Conservation (phyloP, 1,140 invertebrate species). For the Camponotus pennsylvanicus region DNA sequence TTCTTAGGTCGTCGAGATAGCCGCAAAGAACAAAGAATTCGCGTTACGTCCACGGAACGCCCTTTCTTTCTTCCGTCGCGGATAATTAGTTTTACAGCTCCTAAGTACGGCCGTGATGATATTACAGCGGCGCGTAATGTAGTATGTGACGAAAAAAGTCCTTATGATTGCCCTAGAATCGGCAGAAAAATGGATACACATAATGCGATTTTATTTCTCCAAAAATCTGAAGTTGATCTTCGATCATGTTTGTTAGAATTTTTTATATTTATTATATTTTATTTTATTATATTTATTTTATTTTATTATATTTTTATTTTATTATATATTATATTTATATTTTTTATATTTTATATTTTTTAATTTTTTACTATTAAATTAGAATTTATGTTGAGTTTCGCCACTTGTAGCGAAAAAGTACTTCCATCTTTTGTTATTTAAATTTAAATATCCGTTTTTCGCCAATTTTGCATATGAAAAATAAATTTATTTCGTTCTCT, state of each 20-base stretch:
- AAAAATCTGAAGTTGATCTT: not conserved
- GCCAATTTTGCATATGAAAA: not conserved
- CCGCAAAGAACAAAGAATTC: constrained; percentile 48
- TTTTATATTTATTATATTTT: not conserved
- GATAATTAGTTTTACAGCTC: constrained; percentile 65
- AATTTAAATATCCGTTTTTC: not conserved
- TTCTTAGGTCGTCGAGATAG: constrained; percentile 17
- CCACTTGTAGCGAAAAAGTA: too few relatives aligned
- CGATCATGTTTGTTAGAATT: not conserved
- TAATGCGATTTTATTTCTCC: not conserved
- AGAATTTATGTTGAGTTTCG: too few relatives aligned
- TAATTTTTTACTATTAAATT: not conserved
- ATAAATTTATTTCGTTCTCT: not conserved
- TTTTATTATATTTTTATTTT: too few relatives aligned
- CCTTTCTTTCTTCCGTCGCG: constrained; percentile 44
- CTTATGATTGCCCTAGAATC: not conserved
- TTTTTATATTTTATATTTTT: too few relatives aligned
- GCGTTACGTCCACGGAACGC: constrained; percentile 6
- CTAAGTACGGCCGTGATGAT: constrained; percentile 40
- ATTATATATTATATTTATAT: too few relatives aligned
- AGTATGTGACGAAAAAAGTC: constrained; percentile 37
- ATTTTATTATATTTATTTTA: too few relatives aligned
- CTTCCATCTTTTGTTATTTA: too few relatives aligned
- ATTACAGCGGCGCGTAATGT: constrained; percentile 14
- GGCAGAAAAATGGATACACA: not conserved